Evolutionary conservation across 2,888 invertebrate species (phyloP).

Genomic region (Melanophora roralis): DNA sequence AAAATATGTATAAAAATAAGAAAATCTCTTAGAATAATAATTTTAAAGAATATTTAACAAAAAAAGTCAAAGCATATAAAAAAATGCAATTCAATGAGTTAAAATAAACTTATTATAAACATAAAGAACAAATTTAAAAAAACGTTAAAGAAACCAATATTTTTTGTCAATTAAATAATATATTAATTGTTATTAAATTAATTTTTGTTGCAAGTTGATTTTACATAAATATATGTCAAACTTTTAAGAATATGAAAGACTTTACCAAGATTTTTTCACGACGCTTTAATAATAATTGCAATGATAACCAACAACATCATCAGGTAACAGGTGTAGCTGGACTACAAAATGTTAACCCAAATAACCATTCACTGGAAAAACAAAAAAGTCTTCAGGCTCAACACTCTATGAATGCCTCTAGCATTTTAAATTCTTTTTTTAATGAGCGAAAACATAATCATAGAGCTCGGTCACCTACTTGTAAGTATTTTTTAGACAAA

Average conservation of each 20-base stretch:
- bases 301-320: conserved; percentile 67
- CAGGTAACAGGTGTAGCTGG: conserved; percentile 56
- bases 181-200: background rate
- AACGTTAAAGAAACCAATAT: background rate
- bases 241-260: conserved; percentile 80
- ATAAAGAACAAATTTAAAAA: background rate
- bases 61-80: conserved; percentile 18
- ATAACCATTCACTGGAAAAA: conserved; percentile 42
- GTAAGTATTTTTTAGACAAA: conserved; percentile 74
- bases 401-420: conserved; percentile 75
- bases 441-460: conserved; percentile 75
- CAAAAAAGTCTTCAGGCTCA: conserved; percentile 75
- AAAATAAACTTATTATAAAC: too few species aligned
- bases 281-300: conserved; percentile 79
- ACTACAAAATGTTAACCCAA: conserved; percentile 36
- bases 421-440: conserved; percentile 78
- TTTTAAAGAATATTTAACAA: too few species aligned
- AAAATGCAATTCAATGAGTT: background rate
- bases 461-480: conserved; percentile 76
- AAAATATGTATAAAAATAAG: conserved; percentile 28
- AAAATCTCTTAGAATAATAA: conserved; percentile 18
- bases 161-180: background rate
- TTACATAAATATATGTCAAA: conserved; percentile 32
- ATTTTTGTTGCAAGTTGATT: conserved; percentile 14
- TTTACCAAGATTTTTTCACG: conserved; percentile 80